Base-by-base conservation (phyloP, 1,140 invertebrate genomes). In the Pogonomyrmex californicus region DNA sequence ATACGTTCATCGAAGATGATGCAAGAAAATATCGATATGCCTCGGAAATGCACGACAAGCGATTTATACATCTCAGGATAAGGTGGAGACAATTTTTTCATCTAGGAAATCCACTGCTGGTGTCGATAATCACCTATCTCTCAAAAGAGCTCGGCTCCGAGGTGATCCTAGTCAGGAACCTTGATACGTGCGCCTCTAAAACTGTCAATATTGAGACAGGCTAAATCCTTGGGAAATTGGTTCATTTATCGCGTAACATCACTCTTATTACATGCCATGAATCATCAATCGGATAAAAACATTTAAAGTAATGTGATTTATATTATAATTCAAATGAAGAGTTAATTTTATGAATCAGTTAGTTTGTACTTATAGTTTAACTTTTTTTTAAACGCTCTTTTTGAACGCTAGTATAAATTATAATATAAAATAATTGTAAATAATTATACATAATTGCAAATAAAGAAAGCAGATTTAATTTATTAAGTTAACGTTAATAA, bases 211-310 rank as follows among this genome's bases (percentile, higher is more conserved):
- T 91, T 81, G 77, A 92, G 91, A 88, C 86, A 87, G 87, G 90
- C 88, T 91, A 92, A 93, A 91, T 92, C 91, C 91, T 92, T 87
- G 65, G 87, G 85, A 92, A 93, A 93, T 92, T 93, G 92, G 88
- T 93, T 92, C 91, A 92, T 92, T 93, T 93, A 93, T 93, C 91
- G 92, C 91, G 63, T 62, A 83, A 88, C 85, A 92, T 92, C 88
- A 87, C 87, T 86, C 90, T 71, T 90, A 91, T 89, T 91, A 91
- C 82, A 68, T 79, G 78, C 81, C 65, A 87, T 85, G 68, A 71
- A 54, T 82, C 85, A 82, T 82, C 62, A 54, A 66, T 41, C 49
- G 36, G 17, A 4, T 44, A 60, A 78, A 41, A 78, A 41, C 41
- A 12, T 58, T 60, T 73, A 49, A 83, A 83, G 9, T 60, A 75